A percentile compares a stretch with the other conserved stretches of the same genome.
phyloP scores from a whole-genome alignment of 1,140 invertebrate species.

The Trichonephila inaurata region DNA sequence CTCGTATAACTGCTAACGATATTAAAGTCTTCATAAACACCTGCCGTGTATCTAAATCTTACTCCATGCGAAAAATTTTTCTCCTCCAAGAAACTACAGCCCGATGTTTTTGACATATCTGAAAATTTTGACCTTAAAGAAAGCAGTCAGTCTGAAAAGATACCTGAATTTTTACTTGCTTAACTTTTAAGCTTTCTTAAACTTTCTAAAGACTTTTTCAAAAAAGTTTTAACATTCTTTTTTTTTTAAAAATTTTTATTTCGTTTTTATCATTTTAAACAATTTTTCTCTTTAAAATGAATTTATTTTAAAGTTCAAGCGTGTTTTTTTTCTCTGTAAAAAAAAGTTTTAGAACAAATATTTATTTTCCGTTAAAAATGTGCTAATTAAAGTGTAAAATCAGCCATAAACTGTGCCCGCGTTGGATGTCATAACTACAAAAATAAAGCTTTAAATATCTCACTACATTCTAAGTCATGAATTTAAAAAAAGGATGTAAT shows the following conservation, averaged over 20 bases:
- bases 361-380: too few species aligned
- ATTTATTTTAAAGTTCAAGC: neutral
- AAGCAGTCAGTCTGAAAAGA: neutral
- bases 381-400: too few species aligned
- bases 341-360: too few species aligned
- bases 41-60: neutral
- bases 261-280: neutral
- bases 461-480: too few species aligned
- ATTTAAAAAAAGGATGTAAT: too few species aligned
- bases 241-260: too few species aligned
- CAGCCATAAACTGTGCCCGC: too few species aligned
- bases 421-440: too few species aligned
- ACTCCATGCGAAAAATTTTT: neutral
- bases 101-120: neutral
- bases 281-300: neutral
- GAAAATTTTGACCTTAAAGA: neutral
- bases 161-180: neutral
- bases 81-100: neutral
- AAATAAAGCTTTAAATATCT: too few species aligned
- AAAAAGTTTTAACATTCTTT: too few species aligned
- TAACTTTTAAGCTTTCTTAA: neutral
- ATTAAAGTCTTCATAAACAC: conserved; percentile 18
- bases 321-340: neutral
- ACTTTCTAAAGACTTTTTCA: neutral
- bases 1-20: neutral